Evolutionary conservation across 2,113 vertebrate species (phyloP).

Genomic region (Macaca nemestrina): DNA sequence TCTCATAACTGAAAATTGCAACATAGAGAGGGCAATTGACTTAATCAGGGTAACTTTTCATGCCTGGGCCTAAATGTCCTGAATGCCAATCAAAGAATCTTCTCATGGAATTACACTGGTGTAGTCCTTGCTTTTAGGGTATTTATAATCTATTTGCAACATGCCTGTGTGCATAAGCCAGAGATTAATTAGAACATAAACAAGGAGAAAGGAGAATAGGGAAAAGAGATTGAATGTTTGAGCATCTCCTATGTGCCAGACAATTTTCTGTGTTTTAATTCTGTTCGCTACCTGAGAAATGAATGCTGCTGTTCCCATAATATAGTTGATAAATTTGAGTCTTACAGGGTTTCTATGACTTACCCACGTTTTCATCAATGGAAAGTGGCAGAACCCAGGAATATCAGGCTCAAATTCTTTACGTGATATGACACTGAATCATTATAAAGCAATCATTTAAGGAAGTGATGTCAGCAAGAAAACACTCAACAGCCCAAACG

Average conservation of each 20-base stretch:
- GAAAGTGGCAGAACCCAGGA: not conserved
- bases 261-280: constrained; percentile 34
- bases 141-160: not conserved
- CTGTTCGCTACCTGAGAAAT: not conserved
- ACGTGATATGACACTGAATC: not conserved
- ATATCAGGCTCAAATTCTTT: not conserved
- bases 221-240: constrained; percentile 12
- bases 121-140: constrained; percentile 5
- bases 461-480: constrained; percentile 26
- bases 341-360: not conserved
- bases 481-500: not conserved
- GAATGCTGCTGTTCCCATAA: not conserved
- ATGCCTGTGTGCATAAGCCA: not conserved
- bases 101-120: not conserved
- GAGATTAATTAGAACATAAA: constrained; percentile 23
- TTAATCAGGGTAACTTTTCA: constrained; percentile 37
- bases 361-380: not conserved
- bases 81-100: constrained; percentile 33
- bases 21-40: not conserved
- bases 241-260: not conserved
- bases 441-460: constrained; percentile 20
- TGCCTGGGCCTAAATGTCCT: not conserved
- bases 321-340: not conserved
- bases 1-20: not conserved
- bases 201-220: constrained; percentile 5